These are phyloP conservation scores for Centruroides sculpturatus DNA, from an alignment of 1,140 invertebrate species.

Conservation along the genomic window DNA sequence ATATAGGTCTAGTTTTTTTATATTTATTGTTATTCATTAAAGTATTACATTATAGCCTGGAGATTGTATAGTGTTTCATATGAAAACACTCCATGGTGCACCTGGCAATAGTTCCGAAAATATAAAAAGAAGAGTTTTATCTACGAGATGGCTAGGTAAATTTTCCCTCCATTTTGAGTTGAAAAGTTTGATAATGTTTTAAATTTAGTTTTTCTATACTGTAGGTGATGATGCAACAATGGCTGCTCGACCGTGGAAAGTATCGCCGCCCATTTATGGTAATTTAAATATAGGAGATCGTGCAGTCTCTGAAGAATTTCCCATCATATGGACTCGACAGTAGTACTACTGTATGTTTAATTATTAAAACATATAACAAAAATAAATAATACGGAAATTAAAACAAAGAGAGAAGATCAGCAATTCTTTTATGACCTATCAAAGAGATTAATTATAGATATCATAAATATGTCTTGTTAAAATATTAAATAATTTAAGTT, in stretches of 20 bases:
- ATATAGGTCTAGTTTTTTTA: background rate
- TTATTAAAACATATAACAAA: too few species aligned
- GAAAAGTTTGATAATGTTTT: background rate
- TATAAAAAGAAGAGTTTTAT: slow-evolving; percentile 17
- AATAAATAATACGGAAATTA: too few species aligned
- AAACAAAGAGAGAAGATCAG: too few species aligned
- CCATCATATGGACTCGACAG: slow-evolving; percentile 10
- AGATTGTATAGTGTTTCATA: slow-evolving; percentile 23
- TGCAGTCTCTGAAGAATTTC: slow-evolving; percentile 14
- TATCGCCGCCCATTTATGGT: slow-evolving; percentile 16
- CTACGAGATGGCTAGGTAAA: slow-evolving; percentile 22
- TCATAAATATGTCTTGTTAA: too few species aligned
- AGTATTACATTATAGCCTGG: slow-evolving; percentile 15
- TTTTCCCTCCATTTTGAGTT: background rate
- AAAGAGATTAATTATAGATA: too few species aligned
- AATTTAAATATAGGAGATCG: slow-evolving; percentile 13
- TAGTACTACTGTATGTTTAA: too few species aligned
- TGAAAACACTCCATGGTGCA: slow-evolving; percentile 21
- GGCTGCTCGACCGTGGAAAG: slow-evolving; percentile 16
- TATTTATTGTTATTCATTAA: background rate
- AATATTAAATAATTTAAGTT: too few species aligned
- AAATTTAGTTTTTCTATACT: background rate
- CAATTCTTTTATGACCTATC: too few species aligned
- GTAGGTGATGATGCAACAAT: slow-evolving; percentile 18
- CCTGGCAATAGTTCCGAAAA: slow-evolving; percentile 15